Base-by-base conservation (phyloP, 2,113 vertebrate genomes). In the Corapipo altera region DNA sequence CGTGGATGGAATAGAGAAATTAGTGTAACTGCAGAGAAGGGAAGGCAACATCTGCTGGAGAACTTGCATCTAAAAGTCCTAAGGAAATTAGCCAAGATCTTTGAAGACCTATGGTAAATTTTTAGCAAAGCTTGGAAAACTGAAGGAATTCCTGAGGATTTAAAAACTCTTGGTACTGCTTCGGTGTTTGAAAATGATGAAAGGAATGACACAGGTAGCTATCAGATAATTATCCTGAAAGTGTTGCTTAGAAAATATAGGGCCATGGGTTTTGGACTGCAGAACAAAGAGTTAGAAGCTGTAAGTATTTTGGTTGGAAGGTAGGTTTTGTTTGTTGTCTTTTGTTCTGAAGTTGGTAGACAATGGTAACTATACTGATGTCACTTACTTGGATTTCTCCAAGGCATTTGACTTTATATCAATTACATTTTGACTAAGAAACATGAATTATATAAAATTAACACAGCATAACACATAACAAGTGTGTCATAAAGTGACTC, bases 311-410 rank as follows among this genome's bases (percentile, higher is more conserved):
- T 92, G 46, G n/a, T 91, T 92, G 88, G 88, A 95, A 83, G 67
- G 51, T 22, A 80, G 44, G 24, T 6, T 95, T 89, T 82, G 24
- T 87, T 94, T 89, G 78, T 79, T 90, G 33, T 37, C 66, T 94
- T 94, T 91, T 62, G 5, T 85, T 95, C 92, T 73, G 43, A 88
- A 79, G 39, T 18, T 90, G 85, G 30, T 88, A 71, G 80, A 58
- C 26, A 79, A 11, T 26, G 32, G 37, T 88, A 82, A 79, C 52
- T 72, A 15, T 44, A 44, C 61, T 91, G 85, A 82, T 91, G 74
- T 84, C 89, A 78, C 77, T 85, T 69, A 51, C 52, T 94, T 94
- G 88, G 61, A 91, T 91, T 94, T 96, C 77, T 94, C 57, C 33
- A 55, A 91, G 52, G 57, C 85, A 72, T 87, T 91, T 87, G 48